These are phyloP conservation scores for Zapus hudsonius DNA, from an alignment of 2,113 vertebrate genomes.

Conservation along the genomic window DNA sequence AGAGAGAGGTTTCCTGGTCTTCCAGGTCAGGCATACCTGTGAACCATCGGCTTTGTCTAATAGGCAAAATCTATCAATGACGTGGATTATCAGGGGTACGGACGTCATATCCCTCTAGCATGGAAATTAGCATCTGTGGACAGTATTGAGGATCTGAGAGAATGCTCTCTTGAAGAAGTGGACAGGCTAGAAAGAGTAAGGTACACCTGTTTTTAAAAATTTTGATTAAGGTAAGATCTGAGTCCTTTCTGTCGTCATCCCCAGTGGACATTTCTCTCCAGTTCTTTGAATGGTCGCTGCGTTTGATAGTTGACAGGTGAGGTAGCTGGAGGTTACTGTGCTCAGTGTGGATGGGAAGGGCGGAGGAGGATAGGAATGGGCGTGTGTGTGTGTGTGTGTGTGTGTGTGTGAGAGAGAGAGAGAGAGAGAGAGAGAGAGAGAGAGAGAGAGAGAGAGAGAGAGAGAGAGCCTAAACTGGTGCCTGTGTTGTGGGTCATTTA, in stretches of 20 bases:
- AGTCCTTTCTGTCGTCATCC: neutral
- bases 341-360: neutral
- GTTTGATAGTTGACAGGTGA: neutral
- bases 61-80: neutral
- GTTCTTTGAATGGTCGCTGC: neutral
- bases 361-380: no score
- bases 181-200: neutral
- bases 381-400: neutral
- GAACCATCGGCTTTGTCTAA: neutral
- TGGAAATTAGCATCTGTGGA: neutral
- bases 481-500: neutral
- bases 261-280: neutral
- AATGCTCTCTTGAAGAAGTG: neutral
- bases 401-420: no score
- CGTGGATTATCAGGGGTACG: neutral
- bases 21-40: neutral
- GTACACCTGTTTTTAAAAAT: neutral
- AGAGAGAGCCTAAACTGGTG: neutral
- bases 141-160: neutral
- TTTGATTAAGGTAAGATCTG: neutral
- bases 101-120: neutral
- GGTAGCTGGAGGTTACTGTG: rapidly evolving
- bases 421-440: no score
- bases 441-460: no score
- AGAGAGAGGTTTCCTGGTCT: neutral